Evolutionary conservation across 1,140 invertebrate genomes (phyloP).

Genomic region (Camponotus vicinus): DNA sequence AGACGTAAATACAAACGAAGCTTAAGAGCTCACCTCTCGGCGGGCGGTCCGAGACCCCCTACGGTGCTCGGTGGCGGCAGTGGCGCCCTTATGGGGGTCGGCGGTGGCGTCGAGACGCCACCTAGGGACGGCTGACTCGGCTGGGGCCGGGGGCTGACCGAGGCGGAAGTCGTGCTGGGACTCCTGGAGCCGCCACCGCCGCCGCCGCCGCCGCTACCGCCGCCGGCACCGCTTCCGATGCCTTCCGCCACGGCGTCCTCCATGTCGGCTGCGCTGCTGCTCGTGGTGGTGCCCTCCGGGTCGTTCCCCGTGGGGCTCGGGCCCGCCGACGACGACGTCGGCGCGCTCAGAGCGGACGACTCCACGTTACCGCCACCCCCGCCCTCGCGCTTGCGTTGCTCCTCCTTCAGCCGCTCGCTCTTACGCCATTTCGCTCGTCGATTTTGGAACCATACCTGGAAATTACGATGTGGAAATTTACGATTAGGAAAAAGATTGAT

Average conservation of each 20-base stretch:
- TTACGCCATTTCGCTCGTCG: constrained; percentile 97
- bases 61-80: constrained; percentile 78
- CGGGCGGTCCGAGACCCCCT: constrained; percentile 80
- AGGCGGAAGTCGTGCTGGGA: constrained; percentile 84
- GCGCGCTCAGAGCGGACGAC: constrained; percentile 69
- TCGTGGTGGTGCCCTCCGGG: constrained; percentile 72
- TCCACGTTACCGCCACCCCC: constrained; percentile 81
- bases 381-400: constrained; percentile 92
- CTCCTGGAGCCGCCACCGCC: constrained; percentile 80
- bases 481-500: not conserved
- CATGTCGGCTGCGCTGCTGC: constrained; percentile 79
- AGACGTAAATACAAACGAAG: constrained; percentile 83
- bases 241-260: constrained; percentile 78
- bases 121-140: constrained; percentile 82
- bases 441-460: constrained; percentile 98
- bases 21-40: constrained; percentile 83
- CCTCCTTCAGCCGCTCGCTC: constrained; percentile 95
- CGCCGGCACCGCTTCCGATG: constrained; percentile 73
- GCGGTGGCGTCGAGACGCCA: constrained; percentile 82
- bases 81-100: constrained; percentile 80
- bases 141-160: constrained; percentile 83
- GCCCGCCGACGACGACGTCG: constrained; percentile 80
- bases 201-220: constrained; percentile 76
- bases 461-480: not conserved
- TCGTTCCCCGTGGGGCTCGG: constrained; percentile 80